Evolutionary conservation across 2,888 invertebrate genomes (phyloP).

Genomic region (Dryobotodes eremita): DNA sequence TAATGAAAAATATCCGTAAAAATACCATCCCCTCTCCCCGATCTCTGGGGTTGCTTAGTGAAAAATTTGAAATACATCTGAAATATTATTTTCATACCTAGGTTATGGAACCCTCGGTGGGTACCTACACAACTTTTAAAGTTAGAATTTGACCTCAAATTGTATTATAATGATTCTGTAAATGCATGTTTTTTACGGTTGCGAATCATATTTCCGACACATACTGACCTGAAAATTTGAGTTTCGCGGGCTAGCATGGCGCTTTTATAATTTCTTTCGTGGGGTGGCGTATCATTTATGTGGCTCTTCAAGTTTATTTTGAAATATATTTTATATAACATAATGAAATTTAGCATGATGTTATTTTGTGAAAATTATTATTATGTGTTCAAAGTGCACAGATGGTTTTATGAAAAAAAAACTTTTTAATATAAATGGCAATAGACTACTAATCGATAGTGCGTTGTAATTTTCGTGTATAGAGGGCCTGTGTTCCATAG

Average conservation of each 20-base stretch:
- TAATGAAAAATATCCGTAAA: too few species aligned
- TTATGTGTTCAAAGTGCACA: too few species aligned
- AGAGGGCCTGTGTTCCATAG: conserved; percentile 52
- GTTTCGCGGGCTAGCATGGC: not conserved
- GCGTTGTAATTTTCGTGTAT: too few species aligned
- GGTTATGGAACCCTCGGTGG: not conserved
- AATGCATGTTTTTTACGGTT: not conserved
- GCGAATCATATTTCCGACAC: too few species aligned
- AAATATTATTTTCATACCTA: too few species aligned
- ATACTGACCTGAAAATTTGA: not conserved
- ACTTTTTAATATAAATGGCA: not conserved
- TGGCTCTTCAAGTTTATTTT: not conserved
- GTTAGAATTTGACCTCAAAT: not conserved
- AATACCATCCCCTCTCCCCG: too few species aligned
- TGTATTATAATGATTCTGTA: not conserved
- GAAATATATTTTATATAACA: not conserved
- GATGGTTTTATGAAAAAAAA: not conserved
- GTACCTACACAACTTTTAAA: not conserved
- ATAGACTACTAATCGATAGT: too few species aligned
- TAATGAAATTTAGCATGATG: not conserved
- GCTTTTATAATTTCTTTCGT: not conserved
- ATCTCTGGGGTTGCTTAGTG: too few species aligned
- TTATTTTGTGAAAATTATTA: not conserved
- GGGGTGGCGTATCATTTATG: not conserved
- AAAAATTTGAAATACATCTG: too few species aligned